Conservation (phyloP, 2,888 invertebrate genomes). For the Agonopterix alstromeriana region DNA sequence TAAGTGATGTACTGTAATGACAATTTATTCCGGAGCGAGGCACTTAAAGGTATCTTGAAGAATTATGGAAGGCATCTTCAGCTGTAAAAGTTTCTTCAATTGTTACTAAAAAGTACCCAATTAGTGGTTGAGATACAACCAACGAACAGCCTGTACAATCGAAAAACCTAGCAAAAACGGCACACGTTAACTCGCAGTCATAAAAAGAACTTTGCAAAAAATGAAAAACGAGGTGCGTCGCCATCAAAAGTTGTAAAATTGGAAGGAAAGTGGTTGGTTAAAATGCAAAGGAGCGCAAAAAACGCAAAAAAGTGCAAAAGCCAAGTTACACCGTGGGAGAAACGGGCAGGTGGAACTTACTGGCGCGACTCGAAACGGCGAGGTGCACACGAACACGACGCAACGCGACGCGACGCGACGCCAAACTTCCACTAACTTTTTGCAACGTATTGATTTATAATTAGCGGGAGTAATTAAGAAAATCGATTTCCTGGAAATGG, state of each 20-base stretch:
- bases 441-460: slow-evolving; percentile 54
- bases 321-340: slow-evolving; percentile 65
- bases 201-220: slow-evolving; percentile 1
- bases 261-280: slow-evolving; percentile 65
- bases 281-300: slow-evolving; percentile 47
- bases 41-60: too few relatives aligned
- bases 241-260: slow-evolving; percentile 55
- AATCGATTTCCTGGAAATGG: slow-evolving; percentile 1
- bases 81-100: too few relatives aligned
- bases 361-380: slow-evolving; percentile 25
- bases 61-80: too few relatives aligned
- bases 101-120: too few relatives aligned
- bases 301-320: slow-evolving; percentile 31
- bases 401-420: slow-evolving; percentile 2
- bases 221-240: slow-evolving; percentile 27
- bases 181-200: not conserved
- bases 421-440: slow-evolving; percentile 3
- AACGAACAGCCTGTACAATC: too few relatives aligned
- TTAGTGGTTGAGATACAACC: too few relatives aligned
- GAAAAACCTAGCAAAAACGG: not conserved
- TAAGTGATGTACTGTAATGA: too few relatives aligned
- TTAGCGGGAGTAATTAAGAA: slow-evolving; percentile 28
- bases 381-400: slow-evolving; percentile 18
- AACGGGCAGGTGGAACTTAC: slow-evolving; percentile 52
- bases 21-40: too few relatives aligned